Evolutionary conservation across 2,113 vertebrate species (phyloP), one percentile per base, ranked within the genome.

Genomic region (Hyaena hyaena): DNA sequence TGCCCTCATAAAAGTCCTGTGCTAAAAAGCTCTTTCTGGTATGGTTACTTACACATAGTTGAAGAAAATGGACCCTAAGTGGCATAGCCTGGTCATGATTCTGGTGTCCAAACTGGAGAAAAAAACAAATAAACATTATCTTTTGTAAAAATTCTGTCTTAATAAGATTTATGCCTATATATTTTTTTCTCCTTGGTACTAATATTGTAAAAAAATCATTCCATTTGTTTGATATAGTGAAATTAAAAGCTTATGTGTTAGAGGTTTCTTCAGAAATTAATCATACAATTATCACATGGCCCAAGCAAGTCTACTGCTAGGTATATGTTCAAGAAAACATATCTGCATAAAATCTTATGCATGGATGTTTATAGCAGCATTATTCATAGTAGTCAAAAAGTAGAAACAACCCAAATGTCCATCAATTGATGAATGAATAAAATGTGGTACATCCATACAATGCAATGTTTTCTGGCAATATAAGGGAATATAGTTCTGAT

Each of bases 261-360:
- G 24, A 73, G 10, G 21, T 69, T 93, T 94, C 69, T 80, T 16
- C 69, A 66, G 61, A 90, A 83, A 24, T 83, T 93, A 80, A 96
- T 39, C 24, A 79, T 6, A 39, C 39, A 39, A 85, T 96, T 76
- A 58, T 23, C 53, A 84, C 4, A 48, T 63, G 21, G 45, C 4
- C 7, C 7, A 87, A 87, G 23, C 10, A 91, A 93, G 81, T 96
- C 31, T 26, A 86, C 12, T 86, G 17, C 58, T 83, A 82, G 1
- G 12, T 68, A 26, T 63, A 84, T 65, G 66, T 15, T 4, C 6
- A 93, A 35, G 16, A 87, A n/a, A 88, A 68, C 2, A 45, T 21
- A 19, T 50, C 31, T 17, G 93, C 2, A 82, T 6, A 68, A 93
- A 73, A 61, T 61, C 4, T 21, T 63, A 11, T 21, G 21, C 7